A percentile compares a stretch with the other conserved stretches of the same genome.
Conservation (phyloP, 2,888 invertebrate genomes). For the Bombylius discolor region DNA sequence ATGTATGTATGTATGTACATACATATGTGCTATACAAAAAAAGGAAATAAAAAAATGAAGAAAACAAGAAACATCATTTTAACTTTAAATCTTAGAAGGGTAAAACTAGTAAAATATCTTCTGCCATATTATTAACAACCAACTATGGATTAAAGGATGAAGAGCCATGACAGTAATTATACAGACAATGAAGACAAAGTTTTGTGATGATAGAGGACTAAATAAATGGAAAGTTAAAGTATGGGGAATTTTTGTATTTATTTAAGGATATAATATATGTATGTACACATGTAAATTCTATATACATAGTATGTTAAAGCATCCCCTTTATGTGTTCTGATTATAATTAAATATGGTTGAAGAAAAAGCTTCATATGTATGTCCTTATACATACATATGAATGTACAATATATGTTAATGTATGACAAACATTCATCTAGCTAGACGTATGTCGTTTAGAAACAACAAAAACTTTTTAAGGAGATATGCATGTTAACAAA, state of each 20-base stretch:
- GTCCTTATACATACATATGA: too few relatives aligned
- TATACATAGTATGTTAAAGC: too few relatives aligned
- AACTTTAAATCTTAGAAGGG: conserved; percentile 7
- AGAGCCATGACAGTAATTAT: conserved; percentile 5
- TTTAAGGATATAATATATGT: too few relatives aligned
- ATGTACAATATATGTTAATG: too few relatives aligned
- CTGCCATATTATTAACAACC: conserved; percentile 1
- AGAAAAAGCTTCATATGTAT: too few relatives aligned
- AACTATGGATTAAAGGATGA: conserved; percentile 9
- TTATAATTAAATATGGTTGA: too few relatives aligned
- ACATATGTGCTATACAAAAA: too few relatives aligned
- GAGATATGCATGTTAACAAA: conserved; percentile 8
- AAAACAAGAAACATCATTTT: conserved; percentile 1
- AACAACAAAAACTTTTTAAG: background rate
- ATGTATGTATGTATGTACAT: background rate
- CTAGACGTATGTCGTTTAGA: background rate
- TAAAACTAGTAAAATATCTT: background rate
- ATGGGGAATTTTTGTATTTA: too few relatives aligned
- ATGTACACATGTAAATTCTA: too few relatives aligned
- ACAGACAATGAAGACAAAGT: conserved; percentile 4
- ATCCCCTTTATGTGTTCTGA: too few relatives aligned
- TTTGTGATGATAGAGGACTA: background rate
- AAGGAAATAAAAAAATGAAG: background rate
- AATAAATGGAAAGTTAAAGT: background rate
- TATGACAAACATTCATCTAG: background rate